Base-by-base conservation (phyloP, 1,140 invertebrate genomes). In the Teleogryllus occipitalis region DNA sequence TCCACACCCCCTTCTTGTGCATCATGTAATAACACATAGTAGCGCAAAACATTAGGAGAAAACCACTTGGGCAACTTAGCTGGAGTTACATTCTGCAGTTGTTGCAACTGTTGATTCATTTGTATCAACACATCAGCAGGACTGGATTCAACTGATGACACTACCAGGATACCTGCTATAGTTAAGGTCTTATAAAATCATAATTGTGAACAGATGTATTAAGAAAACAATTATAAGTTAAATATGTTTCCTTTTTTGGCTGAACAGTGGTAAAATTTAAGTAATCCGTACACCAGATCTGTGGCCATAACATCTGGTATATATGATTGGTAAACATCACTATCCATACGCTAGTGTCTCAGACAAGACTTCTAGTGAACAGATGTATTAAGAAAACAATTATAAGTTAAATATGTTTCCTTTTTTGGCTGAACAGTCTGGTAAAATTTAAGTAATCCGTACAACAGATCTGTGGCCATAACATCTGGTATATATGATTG, bases 31-130 rank as follows among this genome's bases (percentile, higher is more conserved):
- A 98, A 88, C 80, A 98, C 92, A 88, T 96, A 98, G 87, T 95
- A 96, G 84, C 95, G 93, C 46, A 97, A 88, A 48, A 95, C 92
- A 82, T 92, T 92, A 80, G 92, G 92, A 83, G 91, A 92, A 85
- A 98, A 97, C 96, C 97, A 98, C 85, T 97, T 97, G 79, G 93
- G 93, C 84, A 93, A 87, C 87, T 94, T 94, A 82, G 92, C 91
- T 74, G 93, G 91, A 48, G 90, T 87, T 77, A 91, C 89, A 87
- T 90, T 92, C 84, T 93, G 92, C 84, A 93, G 91, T 84, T 94
- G 92, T 81, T 93, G 91, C 82, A 96, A 90, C 82, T 95, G 92
- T 83, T 95, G 91, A 80, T 90, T 90, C 83, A 97, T 89, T 81
- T 89, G 89, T 83, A 92, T 91, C 82, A 96, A 93, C 78, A 90